phyloP scores from a whole-genome alignment of 2,888 invertebrate genomes.

The Agrochola lychnidis region DNA sequence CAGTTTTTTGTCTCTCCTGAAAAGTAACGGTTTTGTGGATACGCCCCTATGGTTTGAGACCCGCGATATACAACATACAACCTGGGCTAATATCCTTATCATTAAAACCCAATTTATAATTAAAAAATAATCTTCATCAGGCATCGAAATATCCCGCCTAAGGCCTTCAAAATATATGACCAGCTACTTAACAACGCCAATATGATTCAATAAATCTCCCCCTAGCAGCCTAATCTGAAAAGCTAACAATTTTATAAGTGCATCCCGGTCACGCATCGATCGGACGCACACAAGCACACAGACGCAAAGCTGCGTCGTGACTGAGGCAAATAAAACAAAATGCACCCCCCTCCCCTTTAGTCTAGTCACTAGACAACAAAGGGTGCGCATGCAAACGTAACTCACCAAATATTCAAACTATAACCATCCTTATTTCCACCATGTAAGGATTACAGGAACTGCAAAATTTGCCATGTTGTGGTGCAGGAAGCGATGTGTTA shows the following conservation, averaged over 20 bases:
- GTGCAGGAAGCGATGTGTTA: slow-evolving; percentile 85
- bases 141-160: background rate
- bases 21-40: too few relatives aligned
- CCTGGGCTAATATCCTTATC: background rate
- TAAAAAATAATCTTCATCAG: background rate
- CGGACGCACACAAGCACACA: slow-evolving; percentile 69
- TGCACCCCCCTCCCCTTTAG: slow-evolving; percentile 79
- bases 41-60: too few relatives aligned
- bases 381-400: slow-evolving; percentile 79
- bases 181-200: slow-evolving; percentile 31
- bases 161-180: background rate
- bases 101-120: background rate
- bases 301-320: slow-evolving; percentile 68
- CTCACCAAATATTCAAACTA: slow-evolving; percentile 50
- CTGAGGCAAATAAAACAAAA: slow-evolving; percentile 87
- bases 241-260: slow-evolving; percentile 66
- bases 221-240: slow-evolving; percentile 47
- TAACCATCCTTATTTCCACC: slow-evolving; percentile 61
- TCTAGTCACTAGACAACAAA: slow-evolving; percentile 89
- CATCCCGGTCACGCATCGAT: slow-evolving; percentile 78
- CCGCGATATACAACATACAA: too few relatives aligned
- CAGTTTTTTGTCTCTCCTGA: too few relatives aligned
- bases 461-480: slow-evolving; percentile 54
- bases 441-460: slow-evolving; percentile 52
- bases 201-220: slow-evolving; percentile 49